Evolutionary conservation across 2,888 invertebrate species (phyloP), one percentile per base, ranked within the genome.

Genomic region (Ochropleura plecta): DNA sequence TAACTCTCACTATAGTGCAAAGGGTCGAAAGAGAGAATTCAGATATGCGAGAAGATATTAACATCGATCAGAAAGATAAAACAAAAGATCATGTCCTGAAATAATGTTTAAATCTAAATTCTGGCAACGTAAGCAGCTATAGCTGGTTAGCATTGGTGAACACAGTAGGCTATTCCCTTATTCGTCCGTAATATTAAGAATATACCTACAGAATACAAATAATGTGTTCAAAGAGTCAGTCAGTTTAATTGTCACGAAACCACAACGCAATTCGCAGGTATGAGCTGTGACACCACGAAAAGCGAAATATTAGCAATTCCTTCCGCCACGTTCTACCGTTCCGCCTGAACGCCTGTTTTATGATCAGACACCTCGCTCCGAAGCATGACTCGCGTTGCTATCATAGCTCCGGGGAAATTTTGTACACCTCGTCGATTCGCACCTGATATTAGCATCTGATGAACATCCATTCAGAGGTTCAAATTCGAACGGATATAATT

Each of bases 271-370:
- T 55, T 71, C 30, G 63, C 80, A 71, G 53, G 30, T 55, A 57
- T 59, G 57, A 69, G 44, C 48, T 82, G 53, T 79, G 76, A 85
- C 82, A 85, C 83, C 76, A 84, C 84, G 82, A 86, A 89, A 85
- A 82, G 82, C 83, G 85, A 84, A 83, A 86, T 86, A 84, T 83
- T 81, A 83, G 80, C 78, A 85, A 84, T 90, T 88, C 81, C 86
- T 88, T 88, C 86, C 88, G 85, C 85, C 79, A 81, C 83, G 83
- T 83, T 82, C 70, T 81, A 75, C 55, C 78, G 83, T 86, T 88
- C 81, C 82, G 59, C 67, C 73, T 44, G 76, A 82, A 79, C 77
- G 87, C 85, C 78, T 86, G 79, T 84, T 86, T 89, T 86, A 83
- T 81, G 73, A 71, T 73, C 79, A 82, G 79, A 83, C 79, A 79